Evolutionary conservation across 1,140 invertebrate species (phyloP).

Genomic region (Lucilia sericata): DNA sequence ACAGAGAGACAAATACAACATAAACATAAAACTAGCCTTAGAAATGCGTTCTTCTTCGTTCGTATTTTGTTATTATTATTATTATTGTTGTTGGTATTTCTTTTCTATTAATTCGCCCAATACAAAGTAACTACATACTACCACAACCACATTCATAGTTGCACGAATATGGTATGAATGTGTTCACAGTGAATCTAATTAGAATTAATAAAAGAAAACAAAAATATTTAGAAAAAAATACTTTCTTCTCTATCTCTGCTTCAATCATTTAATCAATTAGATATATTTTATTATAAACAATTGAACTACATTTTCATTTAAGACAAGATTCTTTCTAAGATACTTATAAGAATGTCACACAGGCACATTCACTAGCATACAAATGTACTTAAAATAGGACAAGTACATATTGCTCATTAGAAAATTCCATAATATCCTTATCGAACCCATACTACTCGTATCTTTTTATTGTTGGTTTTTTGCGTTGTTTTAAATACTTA

Average conservation of each 20-base stretch:
- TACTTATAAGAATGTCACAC: not conserved
- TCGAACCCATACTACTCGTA: too few relatives aligned
- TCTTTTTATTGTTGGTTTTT: too few relatives aligned
- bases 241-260: not conserved
- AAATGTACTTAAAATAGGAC: not conserved
- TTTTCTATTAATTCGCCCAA: not conserved
- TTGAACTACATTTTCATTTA: not conserved
- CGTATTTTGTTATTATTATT: not conserved
- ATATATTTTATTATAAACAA: not conserved
- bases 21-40: not conserved
- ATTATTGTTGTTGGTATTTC: not conserved
- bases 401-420: not conserved
- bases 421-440: not conserved
- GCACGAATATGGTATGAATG: not conserved
- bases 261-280: slow-evolving; percentile 4
- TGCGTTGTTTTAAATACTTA: too few relatives aligned
- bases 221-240: slow-evolving; percentile 17
- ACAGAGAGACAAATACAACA: too few relatives aligned
- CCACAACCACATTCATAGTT: not conserved
- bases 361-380: not conserved
- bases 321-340: too few relatives aligned
- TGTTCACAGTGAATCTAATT: slow-evolving; percentile 22
- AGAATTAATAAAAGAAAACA: slow-evolving; percentile 35
- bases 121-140: too few relatives aligned
- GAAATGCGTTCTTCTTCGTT: not conserved